Conservation (phyloP, 1,140 invertebrate genomes). For the Oreohelix idahoensis region DNA sequence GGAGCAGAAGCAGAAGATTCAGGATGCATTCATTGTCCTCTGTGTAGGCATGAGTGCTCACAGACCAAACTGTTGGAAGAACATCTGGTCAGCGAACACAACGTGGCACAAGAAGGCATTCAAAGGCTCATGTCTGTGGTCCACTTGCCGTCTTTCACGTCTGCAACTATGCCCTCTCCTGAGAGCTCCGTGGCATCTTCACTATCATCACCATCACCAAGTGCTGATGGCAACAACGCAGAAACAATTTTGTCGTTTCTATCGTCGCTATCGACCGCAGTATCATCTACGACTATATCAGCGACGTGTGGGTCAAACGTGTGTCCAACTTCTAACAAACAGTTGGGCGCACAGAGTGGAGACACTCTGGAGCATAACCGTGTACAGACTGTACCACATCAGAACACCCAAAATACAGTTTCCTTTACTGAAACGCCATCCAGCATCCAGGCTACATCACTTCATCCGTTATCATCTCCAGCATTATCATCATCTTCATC, state of each 20-base stretch:
- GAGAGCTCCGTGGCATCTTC: background rate
- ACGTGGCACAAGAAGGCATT: constrained; percentile 94
- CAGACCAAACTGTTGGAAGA: constrained; percentile 85
- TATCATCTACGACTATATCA: background rate
- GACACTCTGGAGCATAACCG: background rate
- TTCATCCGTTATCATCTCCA: background rate
- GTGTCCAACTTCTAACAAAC: background rate
- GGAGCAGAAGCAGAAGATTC: background rate
- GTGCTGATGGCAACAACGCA: background rate
- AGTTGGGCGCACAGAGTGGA: background rate
- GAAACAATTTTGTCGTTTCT: background rate
- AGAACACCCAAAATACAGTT: background rate
- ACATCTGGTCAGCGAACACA: constrained; percentile 94
- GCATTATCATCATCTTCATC: constrained; percentile 3
- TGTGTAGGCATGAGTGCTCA: constrained; percentile 90
- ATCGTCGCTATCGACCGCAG: background rate
- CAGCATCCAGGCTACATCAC: background rate
- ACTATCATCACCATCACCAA: background rate
- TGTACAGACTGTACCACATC: background rate
- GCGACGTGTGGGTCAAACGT: background rate
- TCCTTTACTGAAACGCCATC: background rate
- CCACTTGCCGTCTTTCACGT: constrained; percentile 72
- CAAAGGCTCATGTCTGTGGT: constrained; percentile 90
- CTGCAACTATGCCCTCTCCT: background rate
- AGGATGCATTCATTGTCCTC: constrained; percentile 79